A percentile compares a stretch with the other conserved stretches of the same genome.
Conservation (phyloP, 2,797 vertebrate genomes). For the Lacerta bilineata region DNA sequence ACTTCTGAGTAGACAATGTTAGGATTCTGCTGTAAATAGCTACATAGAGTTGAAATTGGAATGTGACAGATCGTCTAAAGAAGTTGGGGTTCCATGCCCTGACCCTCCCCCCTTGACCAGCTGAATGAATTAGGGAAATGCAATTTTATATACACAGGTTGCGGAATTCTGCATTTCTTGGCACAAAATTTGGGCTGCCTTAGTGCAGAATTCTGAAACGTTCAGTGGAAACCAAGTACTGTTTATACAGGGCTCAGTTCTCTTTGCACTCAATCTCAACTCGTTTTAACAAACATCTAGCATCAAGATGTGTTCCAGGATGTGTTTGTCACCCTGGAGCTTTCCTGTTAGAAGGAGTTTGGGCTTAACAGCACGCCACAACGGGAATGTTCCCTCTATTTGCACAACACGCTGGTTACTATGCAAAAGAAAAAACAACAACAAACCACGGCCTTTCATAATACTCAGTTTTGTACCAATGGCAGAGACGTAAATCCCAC, state of each 20-base stretch:
- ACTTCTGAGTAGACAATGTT: too few species aligned
- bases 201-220: not conserved
- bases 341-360: not conserved
- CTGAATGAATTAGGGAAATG: not conserved
- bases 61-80: not conserved
- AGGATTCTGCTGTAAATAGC: too few species aligned
- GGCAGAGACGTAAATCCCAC: not conserved
- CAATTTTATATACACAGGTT: not conserved
- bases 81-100: not conserved
- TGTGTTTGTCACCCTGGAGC: not conserved
- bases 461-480: accelerated
- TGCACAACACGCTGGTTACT: not conserved
- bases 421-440: not conserved
- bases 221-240: not conserved
- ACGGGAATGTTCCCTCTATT: constrained; percentile 10
- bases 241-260: not conserved
- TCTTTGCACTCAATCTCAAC: not conserved
- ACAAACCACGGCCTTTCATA: not conserved
- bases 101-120: not conserved
- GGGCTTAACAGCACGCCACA: not conserved
- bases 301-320: not conserved
- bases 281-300: not conserved
- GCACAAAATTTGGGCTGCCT: not conserved
- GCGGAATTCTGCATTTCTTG: not conserved
- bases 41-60: not conserved